A percentile compares a stretch with the other conserved stretches of the same genome.
phyloP scores from a whole-genome alignment of 1,140 invertebrate genomes.

The Oryctes rhinoceros region DNA sequence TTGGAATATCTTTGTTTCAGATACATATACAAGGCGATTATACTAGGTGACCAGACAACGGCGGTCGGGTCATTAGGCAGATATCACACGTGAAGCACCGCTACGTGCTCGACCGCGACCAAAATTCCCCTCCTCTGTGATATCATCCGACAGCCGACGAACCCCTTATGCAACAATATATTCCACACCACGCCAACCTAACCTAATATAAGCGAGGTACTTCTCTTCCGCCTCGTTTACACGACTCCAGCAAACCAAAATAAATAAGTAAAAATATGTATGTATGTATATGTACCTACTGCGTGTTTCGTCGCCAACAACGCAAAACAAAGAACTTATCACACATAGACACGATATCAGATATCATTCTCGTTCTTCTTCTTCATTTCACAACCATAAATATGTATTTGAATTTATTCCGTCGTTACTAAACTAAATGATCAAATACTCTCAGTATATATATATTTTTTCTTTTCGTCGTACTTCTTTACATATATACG shows the following conservation, averaged over 20 bases:
- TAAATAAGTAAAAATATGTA: conserved; percentile 11
- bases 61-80: conserved; percentile 48
- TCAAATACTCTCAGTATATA: too few relatives aligned
- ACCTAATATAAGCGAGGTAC: conserved; percentile 17
- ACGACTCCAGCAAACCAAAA: conserved; percentile 10
- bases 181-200: conserved; percentile 43
- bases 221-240: not conserved
- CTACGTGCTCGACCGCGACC: conserved; percentile 53
- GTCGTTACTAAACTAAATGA: not conserved
- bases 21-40: conserved; percentile 58
- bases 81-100: conserved; percentile 52
- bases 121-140: conserved; percentile 50
- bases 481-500: too few relatives aligned
- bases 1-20: conserved; percentile 49
- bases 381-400: too few relatives aligned
- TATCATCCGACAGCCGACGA: conserved; percentile 39
- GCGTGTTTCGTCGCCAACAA: conserved; percentile 23
- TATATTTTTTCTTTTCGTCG: too few relatives aligned
- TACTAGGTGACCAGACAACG: conserved; percentile 55
- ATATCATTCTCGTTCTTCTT: not conserved
- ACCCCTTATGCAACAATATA: conserved; percentile 29
- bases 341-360: not conserved
- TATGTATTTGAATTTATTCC: not conserved
- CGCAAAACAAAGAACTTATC: conserved; percentile 1
- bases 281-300: not conserved